Percentiles rank a stretch among this genome's conserved stretches.
phyloP scores from a whole-genome alignment of 1,140 invertebrate species.

The Drosophila bocqueti region DNA sequence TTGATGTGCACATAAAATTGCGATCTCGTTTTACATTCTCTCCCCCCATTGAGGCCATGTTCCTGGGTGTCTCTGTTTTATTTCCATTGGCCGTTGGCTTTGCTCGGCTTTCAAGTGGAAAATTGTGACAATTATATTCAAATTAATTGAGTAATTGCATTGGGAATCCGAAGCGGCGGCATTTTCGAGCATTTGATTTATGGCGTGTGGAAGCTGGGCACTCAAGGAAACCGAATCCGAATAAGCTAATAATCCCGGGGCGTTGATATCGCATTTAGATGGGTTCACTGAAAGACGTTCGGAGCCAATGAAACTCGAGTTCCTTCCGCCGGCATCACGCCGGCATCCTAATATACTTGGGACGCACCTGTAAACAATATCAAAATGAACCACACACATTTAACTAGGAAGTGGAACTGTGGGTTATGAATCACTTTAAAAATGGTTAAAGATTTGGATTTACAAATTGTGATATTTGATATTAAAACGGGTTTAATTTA shows the following conservation, averaged over 20 bases:
- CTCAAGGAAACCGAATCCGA: slow-evolving; percentile 43
- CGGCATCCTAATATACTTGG: slow-evolving; percentile 25
- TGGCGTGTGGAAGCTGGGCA: slow-evolving; percentile 64
- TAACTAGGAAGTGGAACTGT: background rate
- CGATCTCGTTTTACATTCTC: slow-evolving; percentile 66
- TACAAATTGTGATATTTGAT: too few species aligned
- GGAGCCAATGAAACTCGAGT: slow-evolving; percentile 39
- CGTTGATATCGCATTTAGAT: slow-evolving; percentile 30
- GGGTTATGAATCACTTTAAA: background rate
- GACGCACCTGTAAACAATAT: slow-evolving; percentile 27
- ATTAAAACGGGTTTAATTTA: too few species aligned
- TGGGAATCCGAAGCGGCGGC: slow-evolving; percentile 50
- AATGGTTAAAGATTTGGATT: too few species aligned
- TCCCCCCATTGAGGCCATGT: slow-evolving; percentile 7
- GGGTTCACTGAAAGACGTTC: slow-evolving; percentile 17
- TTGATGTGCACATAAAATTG: slow-evolving; percentile 75
- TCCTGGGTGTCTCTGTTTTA: slow-evolving; percentile 63
- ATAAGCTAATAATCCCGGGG: slow-evolving; percentile 46
- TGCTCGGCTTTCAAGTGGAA: slow-evolving; percentile 72
- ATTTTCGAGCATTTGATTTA: slow-evolving; percentile 74
- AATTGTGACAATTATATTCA: slow-evolving; percentile 84
- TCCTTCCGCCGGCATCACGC: slow-evolving; percentile 9
- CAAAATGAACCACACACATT: background rate
- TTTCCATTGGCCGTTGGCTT: slow-evolving; percentile 55
- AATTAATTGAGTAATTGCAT: slow-evolving; percentile 84